phyloP scores from a whole-genome alignment of 2,113 vertebrate genomes.

The Cyanoderma ruficeps region DNA sequence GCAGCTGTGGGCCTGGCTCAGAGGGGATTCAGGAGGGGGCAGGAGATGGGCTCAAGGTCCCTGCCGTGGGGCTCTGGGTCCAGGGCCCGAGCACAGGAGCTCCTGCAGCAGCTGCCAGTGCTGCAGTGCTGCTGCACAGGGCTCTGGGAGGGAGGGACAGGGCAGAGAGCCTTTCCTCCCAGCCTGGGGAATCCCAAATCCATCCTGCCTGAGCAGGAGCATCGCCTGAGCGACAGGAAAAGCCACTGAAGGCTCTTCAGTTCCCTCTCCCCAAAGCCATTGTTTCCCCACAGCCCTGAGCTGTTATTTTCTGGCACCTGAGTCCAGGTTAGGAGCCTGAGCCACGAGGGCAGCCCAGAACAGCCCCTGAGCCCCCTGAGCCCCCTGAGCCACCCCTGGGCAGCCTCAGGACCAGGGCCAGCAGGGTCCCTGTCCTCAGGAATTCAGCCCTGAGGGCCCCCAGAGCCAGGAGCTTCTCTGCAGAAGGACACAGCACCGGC shows the following conservation, averaged over 20 bases:
- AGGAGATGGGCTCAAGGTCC: not conserved
- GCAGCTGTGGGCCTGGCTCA: accelerated
- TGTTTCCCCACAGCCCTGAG: not conserved
- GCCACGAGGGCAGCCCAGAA: not conserved
- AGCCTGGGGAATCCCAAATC: not conserved
- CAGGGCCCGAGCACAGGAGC: not conserved
- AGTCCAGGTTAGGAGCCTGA: not conserved
- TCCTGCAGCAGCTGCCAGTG: accelerated
- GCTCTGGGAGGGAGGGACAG: not conserved
- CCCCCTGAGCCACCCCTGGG: not conserved
- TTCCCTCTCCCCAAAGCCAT: not conserved
- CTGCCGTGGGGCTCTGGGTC: accelerated
- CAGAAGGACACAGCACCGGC: accelerated
- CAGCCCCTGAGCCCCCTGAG: not conserved
- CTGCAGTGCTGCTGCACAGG: not conserved
- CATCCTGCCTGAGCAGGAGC: not conserved
- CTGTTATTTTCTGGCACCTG: not conserved
- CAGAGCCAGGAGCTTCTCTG: no score
- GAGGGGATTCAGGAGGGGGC: not conserved
- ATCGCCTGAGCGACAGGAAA: not conserved
- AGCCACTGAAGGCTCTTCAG: not conserved
- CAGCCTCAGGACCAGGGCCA: accelerated
- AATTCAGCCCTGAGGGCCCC: not conserved
- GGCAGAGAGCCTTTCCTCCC: not conserved
- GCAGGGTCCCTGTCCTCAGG: not conserved